Conservation (phyloP, 2,113 vertebrate genomes). For the Synodontis membranacea region DNA sequence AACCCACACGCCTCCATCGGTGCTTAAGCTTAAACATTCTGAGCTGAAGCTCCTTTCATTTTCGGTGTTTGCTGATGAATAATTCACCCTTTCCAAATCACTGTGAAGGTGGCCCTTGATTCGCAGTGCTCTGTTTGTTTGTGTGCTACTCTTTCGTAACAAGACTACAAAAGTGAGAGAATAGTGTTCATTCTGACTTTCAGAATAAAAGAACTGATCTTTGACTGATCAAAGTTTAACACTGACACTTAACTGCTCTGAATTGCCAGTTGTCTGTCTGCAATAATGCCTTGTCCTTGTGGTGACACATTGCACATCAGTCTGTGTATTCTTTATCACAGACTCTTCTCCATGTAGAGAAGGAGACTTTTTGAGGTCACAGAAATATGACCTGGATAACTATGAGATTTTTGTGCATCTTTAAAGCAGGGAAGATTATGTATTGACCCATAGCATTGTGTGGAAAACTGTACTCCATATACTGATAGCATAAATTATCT, state of each 20-base stretch:
- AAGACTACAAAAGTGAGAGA: neutral
- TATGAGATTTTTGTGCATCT: neutral
- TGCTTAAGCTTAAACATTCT: neutral
- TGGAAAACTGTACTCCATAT: neutral
- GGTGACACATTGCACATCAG: conserved; percentile 22
- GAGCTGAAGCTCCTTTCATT: conserved; percentile 29
- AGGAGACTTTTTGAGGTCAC: neutral
- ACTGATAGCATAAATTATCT: neutral
- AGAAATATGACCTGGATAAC: neutral
- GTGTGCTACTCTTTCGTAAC: neutral
- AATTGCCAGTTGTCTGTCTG: conserved; percentile 1
- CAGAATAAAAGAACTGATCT: neutral
- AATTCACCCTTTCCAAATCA: conserved; percentile 43
- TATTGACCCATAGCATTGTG: neutral
- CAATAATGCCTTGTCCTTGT: conserved; percentile 18
- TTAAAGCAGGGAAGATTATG: neutral
- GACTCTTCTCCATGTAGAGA: neutral
- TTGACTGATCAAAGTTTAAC: conserved; percentile 22
- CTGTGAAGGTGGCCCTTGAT: conserved; percentile 30
- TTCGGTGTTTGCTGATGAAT: conserved; percentile 47
- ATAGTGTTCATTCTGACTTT: conserved; percentile 21
- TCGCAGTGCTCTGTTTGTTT: conserved; percentile 1
- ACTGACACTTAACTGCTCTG: neutral
- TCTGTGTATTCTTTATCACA: neutral
- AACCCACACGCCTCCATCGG: conserved; percentile 17